These are phyloP conservation scores for Leptopilina syphax DNA, from an alignment of 2,888 invertebrate genomes.

Conservation along the genomic window DNA sequence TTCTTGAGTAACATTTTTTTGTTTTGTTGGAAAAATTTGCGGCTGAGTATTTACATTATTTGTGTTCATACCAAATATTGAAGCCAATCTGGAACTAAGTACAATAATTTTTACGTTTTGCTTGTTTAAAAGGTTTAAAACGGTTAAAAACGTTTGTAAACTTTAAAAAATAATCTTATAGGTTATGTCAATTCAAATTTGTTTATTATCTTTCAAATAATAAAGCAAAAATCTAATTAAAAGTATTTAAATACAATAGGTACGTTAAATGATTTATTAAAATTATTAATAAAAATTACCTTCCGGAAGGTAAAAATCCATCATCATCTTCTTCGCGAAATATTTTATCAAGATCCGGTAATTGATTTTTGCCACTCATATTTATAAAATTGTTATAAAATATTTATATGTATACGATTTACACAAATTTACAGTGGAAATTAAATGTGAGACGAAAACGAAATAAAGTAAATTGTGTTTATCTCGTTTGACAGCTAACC, in stretches of 20 bases:
- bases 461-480: slow-evolving; percentile 2
- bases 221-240: not conserved
- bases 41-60: slow-evolving; percentile 36
- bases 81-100: slow-evolving; percentile 66
- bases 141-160: too few relatives aligned
- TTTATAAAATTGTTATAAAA: not conserved
- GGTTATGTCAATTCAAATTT: slow-evolving; percentile 27
- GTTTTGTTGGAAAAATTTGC: slow-evolving; percentile 50
- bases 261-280: not conserved
- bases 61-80: slow-evolving; percentile 63
- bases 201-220: not conserved
- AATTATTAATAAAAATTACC: slow-evolving; percentile 56
- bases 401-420: not conserved
- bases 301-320: slow-evolving; percentile 66
- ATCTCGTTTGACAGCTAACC: slow-evolving; percentile 19
- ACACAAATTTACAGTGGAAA: not conserved
- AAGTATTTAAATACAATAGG: not conserved
- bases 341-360: slow-evolving; percentile 69
- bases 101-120: not conserved
- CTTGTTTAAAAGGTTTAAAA: not conserved
- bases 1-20: slow-evolving; percentile 53
- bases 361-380: slow-evolving; percentile 63
- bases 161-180: not conserved
- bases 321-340: slow-evolving; percentile 68
- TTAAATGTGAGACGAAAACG: not conserved